Conservation (phyloP, 2,888 invertebrate species). For the Leptinotarsa juncta region DNA sequence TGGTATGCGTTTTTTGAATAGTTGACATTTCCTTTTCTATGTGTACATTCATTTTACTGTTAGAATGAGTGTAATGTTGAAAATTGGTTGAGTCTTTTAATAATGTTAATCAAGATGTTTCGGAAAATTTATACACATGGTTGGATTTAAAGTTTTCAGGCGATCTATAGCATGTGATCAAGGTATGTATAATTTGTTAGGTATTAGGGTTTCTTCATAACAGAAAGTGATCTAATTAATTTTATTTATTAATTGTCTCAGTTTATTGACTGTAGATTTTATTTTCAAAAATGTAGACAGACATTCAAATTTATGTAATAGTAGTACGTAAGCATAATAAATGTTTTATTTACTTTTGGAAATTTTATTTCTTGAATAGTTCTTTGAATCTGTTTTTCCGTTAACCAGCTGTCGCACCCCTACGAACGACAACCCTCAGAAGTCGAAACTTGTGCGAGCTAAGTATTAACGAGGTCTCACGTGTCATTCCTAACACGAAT, state of each 20-base stretch:
- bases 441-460: too few relatives aligned
- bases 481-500: too few relatives aligned
- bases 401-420: too few relatives aligned
- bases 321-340: conserved; percentile 27
- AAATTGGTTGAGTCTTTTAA: background rate
- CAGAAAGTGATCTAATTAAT: conserved; percentile 27
- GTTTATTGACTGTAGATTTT: conserved; percentile 27
- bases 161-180: background rate
- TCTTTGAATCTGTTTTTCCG: too few relatives aligned
- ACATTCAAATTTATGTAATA: conserved; percentile 24
- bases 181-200: conserved; percentile 15
- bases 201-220: conserved; percentile 21
- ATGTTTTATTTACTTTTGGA: conserved; percentile 31
- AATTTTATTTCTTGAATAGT: background rate
- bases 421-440: too few relatives aligned
- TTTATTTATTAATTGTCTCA: conserved; percentile 24
- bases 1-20: background rate
- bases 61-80: background rate
- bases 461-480: too few relatives aligned
- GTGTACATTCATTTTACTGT: background rate
- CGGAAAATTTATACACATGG: background rate
- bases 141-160: conserved; percentile 3
- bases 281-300: conserved; percentile 22
- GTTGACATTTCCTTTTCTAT: background rate
- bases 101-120: background rate